Evolutionary conservation across 2,888 invertebrate genomes (phyloP).

Genomic region (Carcina quercana): DNA sequence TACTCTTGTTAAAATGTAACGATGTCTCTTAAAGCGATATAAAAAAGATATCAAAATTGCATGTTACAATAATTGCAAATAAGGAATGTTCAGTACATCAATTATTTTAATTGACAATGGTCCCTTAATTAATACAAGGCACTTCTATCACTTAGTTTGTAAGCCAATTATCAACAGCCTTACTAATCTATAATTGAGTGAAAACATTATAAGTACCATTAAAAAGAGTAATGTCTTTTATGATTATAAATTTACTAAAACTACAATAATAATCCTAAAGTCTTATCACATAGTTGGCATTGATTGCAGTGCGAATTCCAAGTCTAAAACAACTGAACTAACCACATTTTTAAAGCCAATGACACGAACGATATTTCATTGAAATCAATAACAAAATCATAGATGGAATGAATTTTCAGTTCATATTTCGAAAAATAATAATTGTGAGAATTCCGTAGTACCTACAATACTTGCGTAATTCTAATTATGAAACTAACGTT

Average conservation of each 20-base stretch:
- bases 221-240: slow-evolving; percentile 21
- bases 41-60: slow-evolving; percentile 44
- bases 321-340: too few species aligned
- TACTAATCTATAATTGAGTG: too few species aligned
- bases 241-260: slow-evolving; percentile 22
- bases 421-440: too few species aligned
- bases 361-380: too few species aligned
- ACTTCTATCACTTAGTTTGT: slow-evolving; percentile 30
- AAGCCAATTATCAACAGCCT: slow-evolving; percentile 31
- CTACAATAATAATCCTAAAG: slow-evolving; percentile 26
- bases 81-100: slow-evolving; percentile 68
- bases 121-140: slow-evolving; percentile 56
- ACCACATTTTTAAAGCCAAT: too few species aligned
- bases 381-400: too few species aligned
- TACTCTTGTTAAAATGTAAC: slow-evolving; percentile 64
- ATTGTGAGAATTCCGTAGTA: too few species aligned
- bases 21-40: slow-evolving; percentile 48
- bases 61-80: slow-evolving; percentile 32
- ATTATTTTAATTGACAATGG: slow-evolving; percentile 51
- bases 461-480: too few species aligned
- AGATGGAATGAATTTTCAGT: too few species aligned
- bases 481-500: too few species aligned
- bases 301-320: slow-evolving; percentile 24
- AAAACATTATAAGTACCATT: slow-evolving; percentile 48
- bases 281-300: slow-evolving; percentile 43